Base-by-base conservation (phyloP, 1,140 invertebrate species). In the Portunus trituberculatus region DNA sequence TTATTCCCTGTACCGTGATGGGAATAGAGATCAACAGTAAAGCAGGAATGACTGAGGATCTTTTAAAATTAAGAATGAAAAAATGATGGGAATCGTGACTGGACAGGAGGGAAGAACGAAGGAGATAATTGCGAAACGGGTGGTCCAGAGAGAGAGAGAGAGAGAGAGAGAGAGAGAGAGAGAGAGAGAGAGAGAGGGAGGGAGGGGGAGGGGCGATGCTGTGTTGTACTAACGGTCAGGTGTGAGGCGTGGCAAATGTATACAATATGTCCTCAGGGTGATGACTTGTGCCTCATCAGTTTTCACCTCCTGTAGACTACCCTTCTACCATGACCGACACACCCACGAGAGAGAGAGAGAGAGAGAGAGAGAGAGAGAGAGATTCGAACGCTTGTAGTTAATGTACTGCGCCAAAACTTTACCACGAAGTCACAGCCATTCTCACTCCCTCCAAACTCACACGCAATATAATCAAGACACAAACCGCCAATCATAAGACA, bases 151-250 rank as follows among this genome's bases (percentile, higher is more conserved):
- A 59, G 52, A 59, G 52, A 59, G 20, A 59, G 20, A 59, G 89
- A 91, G 39, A 91, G 45, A 59, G 90, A 91, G 52, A 76, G n/a
- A 32, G 90, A 91, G 90, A 31, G 90, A 32, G 45, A 25, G 89
- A 91, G 39, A 91, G 45, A 59, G 90, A 91, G 52, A 76, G n/a
- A 32, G 90, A 91, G 90, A 31, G 90, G 29, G 45, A 25, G 89
- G 14, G 39, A 59, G 89, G 0, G 25, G 0, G 89, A 91, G 39
- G 14, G 90, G 29, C 2, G 52, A 31, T 14, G 48, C 1, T 76
- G 67, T 52, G 59, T 20, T 76, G 59, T 10, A 20, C 90, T 32
- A 67, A 91, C 31, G 90, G 52, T 67, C 90, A 67, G 28, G 29
- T 67, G 52, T 67, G 31, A 76, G 67, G 67, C 67, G n/a, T 1